Evolutionary conservation across 2,113 vertebrate species (phyloP), one percentile per base, ranked within the genome.

Genomic region (Scalopus aquaticus): DNA sequence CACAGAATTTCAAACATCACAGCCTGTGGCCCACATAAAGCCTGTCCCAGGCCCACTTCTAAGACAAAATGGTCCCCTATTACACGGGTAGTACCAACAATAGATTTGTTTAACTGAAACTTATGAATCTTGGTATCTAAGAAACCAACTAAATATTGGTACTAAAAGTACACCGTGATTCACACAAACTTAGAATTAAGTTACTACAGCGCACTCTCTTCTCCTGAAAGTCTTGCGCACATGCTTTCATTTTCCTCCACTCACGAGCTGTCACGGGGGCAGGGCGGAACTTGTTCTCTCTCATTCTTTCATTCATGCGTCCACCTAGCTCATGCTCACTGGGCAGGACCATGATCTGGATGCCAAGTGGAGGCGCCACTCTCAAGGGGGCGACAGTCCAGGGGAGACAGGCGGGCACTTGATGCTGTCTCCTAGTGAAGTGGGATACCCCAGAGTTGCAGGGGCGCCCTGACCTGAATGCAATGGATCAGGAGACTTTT

Each of bases 121-220:
- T 10, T 12, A 5, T 24, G 44, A 42, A 42, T 49, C 37, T n/a
- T 28, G n/a, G 44, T 20, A 65, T 62, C 78, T 12, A 11, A 79
- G 22, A 51, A 62, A 83, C 9, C 17, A 58, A 19, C 69, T 9
- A 46, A 37, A 56, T 49, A 46, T 0, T n/a, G 39, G 42, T 9
- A 26, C 39, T 44, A 11, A 51, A 56, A 58, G 22, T 9, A 46
- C 13, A 8, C 2, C 5, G 46, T 8, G 67, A 13, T 58, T 69
- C 73, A 76, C 1, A 64, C 13, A 62, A 67, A 72, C 58, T 56
- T 26, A n/a, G 39, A 32, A 28, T 30, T 6, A 6, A 49, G 6
- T 22, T 20, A 8, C 26, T 5, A 4, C 9, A 0, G 0, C 5
- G 28, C 49, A 17, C 22, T 10, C 11, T 28, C 13, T 19, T 0